Conservation (phyloP, 2,113 vertebrate genomes). For the Mus spicilegus region DNA sequence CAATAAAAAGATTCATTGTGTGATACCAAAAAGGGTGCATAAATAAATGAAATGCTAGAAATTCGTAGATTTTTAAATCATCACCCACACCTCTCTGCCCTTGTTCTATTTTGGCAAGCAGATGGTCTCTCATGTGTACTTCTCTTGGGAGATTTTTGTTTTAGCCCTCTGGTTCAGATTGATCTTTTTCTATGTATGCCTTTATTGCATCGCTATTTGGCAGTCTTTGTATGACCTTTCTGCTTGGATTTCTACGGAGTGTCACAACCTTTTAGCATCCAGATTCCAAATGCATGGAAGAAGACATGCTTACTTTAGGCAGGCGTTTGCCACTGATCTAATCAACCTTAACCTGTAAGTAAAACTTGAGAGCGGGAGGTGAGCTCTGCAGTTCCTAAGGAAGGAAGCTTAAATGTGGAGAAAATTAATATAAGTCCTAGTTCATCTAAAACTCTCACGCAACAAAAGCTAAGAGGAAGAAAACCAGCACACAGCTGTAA, state of each 20-base stretch:
- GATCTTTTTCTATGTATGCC: conserved; percentile 22
- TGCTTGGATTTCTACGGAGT: conserved; percentile 5
- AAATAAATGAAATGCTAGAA: conserved; percentile 38
- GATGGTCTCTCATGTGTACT: background rate
- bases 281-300: background rate
- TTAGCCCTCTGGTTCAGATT: conserved; percentile 17
- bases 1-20: background rate
- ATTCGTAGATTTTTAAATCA: background rate
- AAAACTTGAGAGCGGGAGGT: background rate
- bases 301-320: background rate
- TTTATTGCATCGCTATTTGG: background rate
- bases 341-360: background rate
- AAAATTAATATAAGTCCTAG: background rate
- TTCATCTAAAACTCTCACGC: background rate
- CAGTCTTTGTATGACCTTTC: conserved; percentile 29
- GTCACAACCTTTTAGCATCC: background rate
- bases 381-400: background rate
- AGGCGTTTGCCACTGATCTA: conserved; percentile 19
- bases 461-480: background rate
- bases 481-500: background rate
- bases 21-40: background rate
- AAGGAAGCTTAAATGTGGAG: background rate
- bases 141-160: background rate
- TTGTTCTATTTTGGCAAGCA: conserved; percentile 14
- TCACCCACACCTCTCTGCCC: background rate